Percentiles rank a stretch among this genome's conserved stretches.
Conservation (phyloP, 2,113 vertebrate genomes). For the Cavia aperea region DNA sequence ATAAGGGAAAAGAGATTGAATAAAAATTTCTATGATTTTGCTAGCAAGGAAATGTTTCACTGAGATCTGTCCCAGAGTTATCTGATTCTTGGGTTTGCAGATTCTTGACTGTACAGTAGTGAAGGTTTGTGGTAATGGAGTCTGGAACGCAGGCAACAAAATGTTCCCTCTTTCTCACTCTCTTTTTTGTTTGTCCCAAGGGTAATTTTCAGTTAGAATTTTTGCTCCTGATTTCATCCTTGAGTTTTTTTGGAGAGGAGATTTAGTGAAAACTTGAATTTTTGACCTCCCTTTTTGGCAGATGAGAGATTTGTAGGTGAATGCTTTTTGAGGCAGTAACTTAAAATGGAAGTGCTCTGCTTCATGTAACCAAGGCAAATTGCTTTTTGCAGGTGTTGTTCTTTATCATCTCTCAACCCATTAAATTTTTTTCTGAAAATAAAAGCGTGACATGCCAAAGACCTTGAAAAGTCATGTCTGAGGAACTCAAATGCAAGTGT, state of each 20-base stretch:
- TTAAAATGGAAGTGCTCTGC: conserved; percentile 8
- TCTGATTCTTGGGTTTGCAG: conserved; percentile 14
- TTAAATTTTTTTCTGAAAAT: conserved; percentile 31
- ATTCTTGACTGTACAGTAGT: conserved; percentile 33
- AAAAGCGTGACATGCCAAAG: not conserved
- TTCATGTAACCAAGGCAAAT: not conserved
- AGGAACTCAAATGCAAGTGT: conserved; percentile 26
- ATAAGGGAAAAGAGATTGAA: not conserved
- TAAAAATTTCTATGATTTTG: conserved; percentile 44
- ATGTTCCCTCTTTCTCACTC: not conserved
- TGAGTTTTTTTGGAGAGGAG: not conserved
- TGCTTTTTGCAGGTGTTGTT: not conserved
- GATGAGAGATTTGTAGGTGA: not conserved
- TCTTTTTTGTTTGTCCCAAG: conserved; percentile 16
- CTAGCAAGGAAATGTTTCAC: conserved; percentile 21
- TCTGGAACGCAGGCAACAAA: conserved; percentile 24
- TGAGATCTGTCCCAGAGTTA: conserved; percentile 22
- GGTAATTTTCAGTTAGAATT: conserved; percentile 43
- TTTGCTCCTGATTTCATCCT: conserved; percentile 8
- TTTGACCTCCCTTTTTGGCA: not conserved
- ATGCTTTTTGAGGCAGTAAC: not conserved
- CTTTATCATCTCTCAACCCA: not conserved
- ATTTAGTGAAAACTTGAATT: not conserved
- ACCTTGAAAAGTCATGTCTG: conserved; percentile 37
- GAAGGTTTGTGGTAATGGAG: not conserved